phyloP scores from a whole-genome alignment of 1,140 invertebrate genomes.

The Bemisia tabaci region DNA sequence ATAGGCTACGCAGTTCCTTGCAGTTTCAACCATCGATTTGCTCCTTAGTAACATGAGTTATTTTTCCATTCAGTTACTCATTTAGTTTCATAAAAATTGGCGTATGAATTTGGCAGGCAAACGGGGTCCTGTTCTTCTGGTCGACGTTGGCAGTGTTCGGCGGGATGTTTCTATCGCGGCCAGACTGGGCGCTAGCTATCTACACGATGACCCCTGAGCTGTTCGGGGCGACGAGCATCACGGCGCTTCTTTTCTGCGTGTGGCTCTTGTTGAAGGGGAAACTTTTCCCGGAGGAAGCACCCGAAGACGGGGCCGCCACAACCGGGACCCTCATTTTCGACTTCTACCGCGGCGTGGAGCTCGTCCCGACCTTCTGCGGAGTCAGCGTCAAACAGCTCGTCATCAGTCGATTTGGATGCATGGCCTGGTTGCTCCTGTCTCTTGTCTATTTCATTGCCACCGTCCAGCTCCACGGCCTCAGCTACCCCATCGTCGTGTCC shows the following conservation, averaged over 20 bases:
- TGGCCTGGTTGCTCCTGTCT: constrained; percentile 41
- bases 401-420: constrained; percentile 40
- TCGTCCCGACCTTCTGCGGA: constrained; percentile 37
- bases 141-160: background rate
- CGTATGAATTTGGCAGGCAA: too few relatives aligned
- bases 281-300: constrained; percentile 23
- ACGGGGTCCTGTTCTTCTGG: background rate
- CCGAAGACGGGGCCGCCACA: constrained; percentile 7
- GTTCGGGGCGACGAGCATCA: constrained; percentile 35
- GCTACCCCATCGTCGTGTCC: constrained; percentile 32
- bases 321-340: constrained; percentile 34
- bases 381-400: constrained; percentile 36
- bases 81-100: too few relatives aligned
- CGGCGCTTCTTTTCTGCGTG: constrained; percentile 36
- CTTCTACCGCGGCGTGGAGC: constrained; percentile 43
- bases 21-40: too few relatives aligned
- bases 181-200: constrained; percentile 27
- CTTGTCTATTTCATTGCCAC: constrained; percentile 29
- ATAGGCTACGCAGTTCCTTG: too few relatives aligned
- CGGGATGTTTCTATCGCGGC: constrained; percentile 10
- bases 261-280: constrained; percentile 34
- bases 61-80: too few relatives aligned
- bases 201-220: constrained; percentile 37
- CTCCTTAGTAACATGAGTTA: too few relatives aligned
- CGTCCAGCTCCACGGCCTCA: constrained; percentile 31